A percentile compares a stretch with the other conserved stretches of the same genome.
phyloP scores from a whole-genome alignment of 2,113 vertebrate genomes.

The Nematolebias whitei region DNA sequence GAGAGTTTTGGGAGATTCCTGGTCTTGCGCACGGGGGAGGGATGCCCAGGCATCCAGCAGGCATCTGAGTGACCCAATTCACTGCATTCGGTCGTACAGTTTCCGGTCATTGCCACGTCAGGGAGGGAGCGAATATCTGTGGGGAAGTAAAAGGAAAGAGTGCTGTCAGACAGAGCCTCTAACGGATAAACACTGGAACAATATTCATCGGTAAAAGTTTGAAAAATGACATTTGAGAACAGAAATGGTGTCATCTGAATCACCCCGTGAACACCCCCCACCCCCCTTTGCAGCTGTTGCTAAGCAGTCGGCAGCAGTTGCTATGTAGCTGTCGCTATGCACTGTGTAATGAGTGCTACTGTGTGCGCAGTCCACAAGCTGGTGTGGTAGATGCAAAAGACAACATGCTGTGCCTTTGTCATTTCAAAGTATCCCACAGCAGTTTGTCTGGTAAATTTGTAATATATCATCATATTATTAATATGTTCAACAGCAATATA shows the following conservation, averaged over 20 bases:
- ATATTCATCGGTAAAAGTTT: constrained; percentile 28
- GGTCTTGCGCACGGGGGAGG: constrained; percentile 93
- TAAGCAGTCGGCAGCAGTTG: constrained; percentile 79
- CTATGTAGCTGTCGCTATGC: constrained; percentile 81
- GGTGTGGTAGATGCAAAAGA: constrained; percentile 72
- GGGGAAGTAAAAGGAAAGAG: constrained; percentile 32
- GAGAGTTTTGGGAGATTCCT: constrained; percentile 98
- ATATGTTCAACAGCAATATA: constrained; percentile 16
- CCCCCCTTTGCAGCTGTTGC: constrained; percentile 77
- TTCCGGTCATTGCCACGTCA: constrained; percentile 98
- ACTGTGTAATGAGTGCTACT: constrained; percentile 68
- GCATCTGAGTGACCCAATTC: constrained; percentile 98
- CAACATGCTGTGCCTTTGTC: constrained; percentile 60
- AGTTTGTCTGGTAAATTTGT: constrained; percentile 42
- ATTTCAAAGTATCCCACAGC: constrained; percentile 57
- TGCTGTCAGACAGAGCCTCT: constrained; percentile 40
- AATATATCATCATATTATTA: constrained; percentile 36
- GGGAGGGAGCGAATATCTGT: constrained; percentile 96
- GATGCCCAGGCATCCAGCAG: constrained; percentile 99
- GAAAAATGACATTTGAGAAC: constrained; percentile 52
- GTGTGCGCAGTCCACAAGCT: constrained; percentile 69
- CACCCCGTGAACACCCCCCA: constrained; percentile 55
- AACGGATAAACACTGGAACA: constrained; percentile 18
- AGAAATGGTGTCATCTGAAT: constrained; percentile 70
- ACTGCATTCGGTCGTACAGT: constrained; percentile 96